Evolutionary conservation across 2,888 invertebrate species (phyloP).

Genomic region (Chymomyza fuscimana): DNA sequence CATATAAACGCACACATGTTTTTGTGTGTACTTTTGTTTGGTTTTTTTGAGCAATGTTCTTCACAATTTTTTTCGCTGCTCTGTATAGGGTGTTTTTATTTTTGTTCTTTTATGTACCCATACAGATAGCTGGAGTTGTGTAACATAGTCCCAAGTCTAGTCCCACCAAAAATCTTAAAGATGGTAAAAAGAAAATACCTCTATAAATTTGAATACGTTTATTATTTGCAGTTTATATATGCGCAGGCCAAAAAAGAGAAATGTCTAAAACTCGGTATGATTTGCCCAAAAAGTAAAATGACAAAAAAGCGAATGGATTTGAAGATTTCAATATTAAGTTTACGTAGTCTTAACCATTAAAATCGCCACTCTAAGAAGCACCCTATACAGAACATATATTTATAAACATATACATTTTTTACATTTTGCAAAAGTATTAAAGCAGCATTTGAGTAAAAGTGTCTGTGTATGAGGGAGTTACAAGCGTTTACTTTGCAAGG

Average conservation of each 20-base stretch:
- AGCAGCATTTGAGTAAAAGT: neutral
- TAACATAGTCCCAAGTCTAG: too few species aligned
- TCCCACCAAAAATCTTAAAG: too few species aligned
- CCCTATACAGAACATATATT: neutral
- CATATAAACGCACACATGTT: neutral
- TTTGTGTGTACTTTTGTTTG: slow-evolving; percentile 63
- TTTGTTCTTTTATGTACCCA: neutral
- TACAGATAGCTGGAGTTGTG: too few species aligned
- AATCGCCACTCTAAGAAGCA: neutral
- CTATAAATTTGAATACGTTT: too few species aligned
- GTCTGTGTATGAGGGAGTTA: slow-evolving; percentile 18
- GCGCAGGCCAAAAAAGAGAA: too few species aligned
- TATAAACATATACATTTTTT: neutral
- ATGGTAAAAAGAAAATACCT: too few species aligned
- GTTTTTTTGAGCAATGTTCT: slow-evolving; percentile 38
- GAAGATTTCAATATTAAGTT: too few species aligned
- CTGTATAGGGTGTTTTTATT: neutral
- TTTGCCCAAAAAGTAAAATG: too few species aligned
- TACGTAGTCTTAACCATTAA: neutral
- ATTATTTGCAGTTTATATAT: too few species aligned
- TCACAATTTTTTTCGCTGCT: neutral
- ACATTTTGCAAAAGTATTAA: neutral
- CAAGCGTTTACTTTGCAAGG: slow-evolving; percentile 52
- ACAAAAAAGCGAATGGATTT: too few species aligned
- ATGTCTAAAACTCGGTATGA: too few species aligned